Evolutionary conservation across 2,888 invertebrate species (phyloP), one percentile per base, ranked within the genome.

Genomic region (Drosophila paramelanica): DNA sequence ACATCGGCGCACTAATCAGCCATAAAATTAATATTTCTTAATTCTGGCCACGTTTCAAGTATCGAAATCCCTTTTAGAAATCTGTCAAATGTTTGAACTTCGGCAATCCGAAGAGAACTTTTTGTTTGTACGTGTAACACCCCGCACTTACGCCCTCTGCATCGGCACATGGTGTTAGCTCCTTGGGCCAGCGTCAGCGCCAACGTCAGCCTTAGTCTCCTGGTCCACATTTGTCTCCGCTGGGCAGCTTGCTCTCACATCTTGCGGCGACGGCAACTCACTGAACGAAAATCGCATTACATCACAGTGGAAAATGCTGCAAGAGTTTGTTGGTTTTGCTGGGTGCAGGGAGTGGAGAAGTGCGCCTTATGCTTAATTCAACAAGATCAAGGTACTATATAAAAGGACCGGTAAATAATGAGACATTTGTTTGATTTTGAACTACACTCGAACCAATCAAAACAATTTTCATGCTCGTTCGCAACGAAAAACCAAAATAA

Each of bases 401-500:
- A n/a, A 23, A 23, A 38, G 8, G 14, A 13, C 45, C 49, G 55
- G 20, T 50, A 33, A 27, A 13, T 10, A 38, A 39, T 39, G 39
- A 39, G 20, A 42, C 49, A 72, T 47, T 45, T 33, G 52, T 27
- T 49, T 36, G 23, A 47, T 60, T 74, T 57, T 43, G 36, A 67
- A 57, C 23, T 25, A 31, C 27, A 64, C 42, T 38, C 14, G 38
- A 51, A 38, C 45, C 49, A 65, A 68, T 59, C 67, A 64, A 77
- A 77, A 72, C 78, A 73, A 56, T 62, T 52, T 60, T 68, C 45
- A 45, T 73, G 43, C 59, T 62, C 57, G 36, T 33, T 46, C 13
- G 59, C 62, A 58, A 42, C 75, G 79, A 78, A 69, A 79, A 67
- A 55, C 25, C 67, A 31, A 58, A 73, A 7, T 58, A 57, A 75